A percentile compares a stretch with the other conserved stretches of the same genome.
phyloP scores from a whole-genome alignment of 2,113 vertebrate species.

The Tenrec ecaudatus region DNA sequence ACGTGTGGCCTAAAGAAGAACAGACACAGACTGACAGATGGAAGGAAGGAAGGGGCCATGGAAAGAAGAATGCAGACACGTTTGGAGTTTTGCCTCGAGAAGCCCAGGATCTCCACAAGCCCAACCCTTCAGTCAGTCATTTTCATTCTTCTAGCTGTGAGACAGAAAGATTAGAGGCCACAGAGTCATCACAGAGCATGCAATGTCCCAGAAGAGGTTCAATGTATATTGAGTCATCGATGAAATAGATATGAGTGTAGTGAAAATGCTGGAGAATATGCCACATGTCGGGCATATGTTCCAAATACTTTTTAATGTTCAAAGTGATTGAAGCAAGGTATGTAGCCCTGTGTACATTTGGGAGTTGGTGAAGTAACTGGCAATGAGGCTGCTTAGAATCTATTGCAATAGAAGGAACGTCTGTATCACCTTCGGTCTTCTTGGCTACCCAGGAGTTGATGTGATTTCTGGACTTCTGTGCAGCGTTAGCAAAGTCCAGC shows the following conservation, averaged over 20 bases:
- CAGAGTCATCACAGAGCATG: not conserved
- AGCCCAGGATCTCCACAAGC: not conserved
- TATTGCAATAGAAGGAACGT: not conserved
- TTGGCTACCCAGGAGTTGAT: conserved; percentile 93
- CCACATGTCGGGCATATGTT: not conserved
- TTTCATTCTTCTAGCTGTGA: not conserved
- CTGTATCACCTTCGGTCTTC: conserved; percentile 85
- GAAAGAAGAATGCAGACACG: not conserved
- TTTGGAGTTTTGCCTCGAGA: not conserved
- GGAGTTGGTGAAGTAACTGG: not conserved
- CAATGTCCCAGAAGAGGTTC: not conserved
- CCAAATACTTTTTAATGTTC: not conserved
- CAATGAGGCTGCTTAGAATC: not conserved
- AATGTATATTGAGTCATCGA: not conserved
- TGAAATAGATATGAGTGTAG: not conserved
- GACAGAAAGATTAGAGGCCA: not conserved
- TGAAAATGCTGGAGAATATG: not conserved
- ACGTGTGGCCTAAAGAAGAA: not conserved
- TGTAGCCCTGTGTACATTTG: not conserved
- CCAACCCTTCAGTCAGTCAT: not conserved
- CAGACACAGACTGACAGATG: not conserved
- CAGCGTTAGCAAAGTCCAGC: conserved; percentile 86
- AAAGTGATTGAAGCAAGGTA: not conserved
- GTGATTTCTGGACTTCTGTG: conserved; percentile 86
- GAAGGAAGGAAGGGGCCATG: not conserved